These are phyloP conservation scores for Tringa solitaria DNA, from an alignment of 2,113 vertebrate species.

Conservation along the genomic window DNA sequence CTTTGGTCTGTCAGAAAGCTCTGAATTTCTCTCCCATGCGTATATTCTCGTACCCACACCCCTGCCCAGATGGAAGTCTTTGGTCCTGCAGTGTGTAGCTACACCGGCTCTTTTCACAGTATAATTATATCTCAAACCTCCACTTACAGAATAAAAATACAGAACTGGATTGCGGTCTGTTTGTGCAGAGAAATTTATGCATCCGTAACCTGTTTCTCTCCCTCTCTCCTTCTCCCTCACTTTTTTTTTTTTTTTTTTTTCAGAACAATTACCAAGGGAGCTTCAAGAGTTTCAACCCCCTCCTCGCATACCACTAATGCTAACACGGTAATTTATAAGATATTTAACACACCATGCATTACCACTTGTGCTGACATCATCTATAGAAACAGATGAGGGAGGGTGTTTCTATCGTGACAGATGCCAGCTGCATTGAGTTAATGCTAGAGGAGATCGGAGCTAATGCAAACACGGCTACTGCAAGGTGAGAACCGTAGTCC, in stretches of 20 bases:
- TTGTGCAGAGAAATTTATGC: constrained; percentile 51
- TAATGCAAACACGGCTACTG: constrained; percentile 77
- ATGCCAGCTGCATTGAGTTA: constrained; percentile 90
- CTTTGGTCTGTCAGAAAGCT: constrained; percentile 46
- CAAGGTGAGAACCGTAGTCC: constrained; percentile 66
- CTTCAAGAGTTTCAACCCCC: constrained; percentile 66
- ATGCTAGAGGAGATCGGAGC: constrained; percentile 79
- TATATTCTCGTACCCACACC: constrained; percentile 57
- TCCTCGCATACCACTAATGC: constrained; percentile 94
- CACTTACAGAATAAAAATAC: constrained; percentile 67
- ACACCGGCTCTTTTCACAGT: constrained; percentile 66
- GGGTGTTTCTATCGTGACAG: constrained; percentile 85
- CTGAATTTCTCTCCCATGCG: constrained; percentile 43
- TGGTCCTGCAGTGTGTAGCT: constrained; percentile 54
- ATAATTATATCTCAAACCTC: constrained; percentile 65
- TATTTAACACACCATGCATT: constrained; percentile 94
- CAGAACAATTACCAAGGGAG: constrained; percentile 57
- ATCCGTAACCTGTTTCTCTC: constrained; percentile 47
- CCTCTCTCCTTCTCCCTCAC: constrained; percentile 38
- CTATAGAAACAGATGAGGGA: constrained; percentile 84
- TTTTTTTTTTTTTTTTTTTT: constrained; percentile 34
- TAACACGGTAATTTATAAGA: constrained; percentile 83
- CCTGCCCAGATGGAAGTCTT: constrained; percentile 66
- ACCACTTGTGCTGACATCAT: constrained; percentile 84
- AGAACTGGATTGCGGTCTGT: constrained; percentile 51